A percentile compares a stretch with the other conserved stretches of the same genome.
These are phyloP conservation scores for Cyanocitta stelleri DNA, from an alignment of 2,113 vertebrate genomes.

Conservation along the genomic window DNA sequence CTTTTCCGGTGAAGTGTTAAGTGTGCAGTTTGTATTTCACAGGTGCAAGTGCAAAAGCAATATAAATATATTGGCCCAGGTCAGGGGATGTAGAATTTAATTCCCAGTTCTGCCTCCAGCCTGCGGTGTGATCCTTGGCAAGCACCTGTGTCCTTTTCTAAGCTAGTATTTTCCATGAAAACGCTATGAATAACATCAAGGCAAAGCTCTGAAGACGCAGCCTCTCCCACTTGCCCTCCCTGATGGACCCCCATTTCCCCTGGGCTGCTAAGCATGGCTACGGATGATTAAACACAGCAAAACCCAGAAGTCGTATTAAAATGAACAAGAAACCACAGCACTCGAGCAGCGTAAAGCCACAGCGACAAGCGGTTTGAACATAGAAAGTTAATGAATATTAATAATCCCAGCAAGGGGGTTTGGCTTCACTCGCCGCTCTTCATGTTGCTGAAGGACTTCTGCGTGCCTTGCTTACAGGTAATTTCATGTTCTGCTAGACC, in stretches of 20 bases:
- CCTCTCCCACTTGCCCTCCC: background rate
- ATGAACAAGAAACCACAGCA: background rate
- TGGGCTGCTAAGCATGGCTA: background rate
- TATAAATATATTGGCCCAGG: background rate
- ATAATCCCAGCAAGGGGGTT: background rate
- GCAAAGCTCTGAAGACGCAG: background rate
- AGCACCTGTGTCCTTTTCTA: background rate
- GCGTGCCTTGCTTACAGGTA: background rate
- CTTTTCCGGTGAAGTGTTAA: background rate
- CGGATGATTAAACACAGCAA: background rate
- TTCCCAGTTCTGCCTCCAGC: background rate
- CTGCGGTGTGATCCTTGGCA: background rate
- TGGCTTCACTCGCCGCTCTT: background rate
- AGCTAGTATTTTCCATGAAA: background rate
- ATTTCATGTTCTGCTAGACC: background rate
- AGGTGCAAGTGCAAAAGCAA: background rate
- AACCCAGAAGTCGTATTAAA: background rate
- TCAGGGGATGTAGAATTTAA: background rate
- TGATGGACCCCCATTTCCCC: background rate
- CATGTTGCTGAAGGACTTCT: background rate
- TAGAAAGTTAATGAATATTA: conserved; percentile 11
- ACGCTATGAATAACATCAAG: background rate
- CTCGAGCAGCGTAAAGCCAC: background rate
- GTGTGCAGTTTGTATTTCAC: background rate
- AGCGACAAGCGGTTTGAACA: background rate